phyloP scores from a whole-genome alignment of 2,888 invertebrate genomes.

The Oasisia sp. region DNA sequence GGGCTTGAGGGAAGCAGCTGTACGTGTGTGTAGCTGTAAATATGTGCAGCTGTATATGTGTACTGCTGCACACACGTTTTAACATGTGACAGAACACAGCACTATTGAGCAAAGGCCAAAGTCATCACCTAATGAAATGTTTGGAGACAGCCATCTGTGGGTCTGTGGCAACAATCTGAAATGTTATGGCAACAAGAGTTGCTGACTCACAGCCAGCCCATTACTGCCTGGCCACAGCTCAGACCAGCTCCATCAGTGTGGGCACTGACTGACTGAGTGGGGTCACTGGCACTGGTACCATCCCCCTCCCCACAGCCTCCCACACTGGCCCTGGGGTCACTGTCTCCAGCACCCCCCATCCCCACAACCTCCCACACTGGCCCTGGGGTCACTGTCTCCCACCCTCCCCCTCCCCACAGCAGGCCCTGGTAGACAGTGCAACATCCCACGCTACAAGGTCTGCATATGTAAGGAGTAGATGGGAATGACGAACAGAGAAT shows the following conservation, averaged over 20 bases:
- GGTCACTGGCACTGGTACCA: neutral
- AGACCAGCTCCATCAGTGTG: neutral
- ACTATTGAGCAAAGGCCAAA: neutral
- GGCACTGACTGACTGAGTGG: neutral
- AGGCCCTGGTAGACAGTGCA: too few relatives aligned
- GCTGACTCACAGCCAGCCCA: neutral
- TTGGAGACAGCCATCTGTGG: neutral
- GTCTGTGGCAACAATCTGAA: neutral
- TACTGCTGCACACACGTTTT: neutral
- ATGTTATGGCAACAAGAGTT: conserved; percentile 3
- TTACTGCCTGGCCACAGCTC: neutral
- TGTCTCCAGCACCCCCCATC: neutral
- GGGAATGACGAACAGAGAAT: too few relatives aligned
- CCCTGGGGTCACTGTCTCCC: neutral
- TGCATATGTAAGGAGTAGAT: too few relatives aligned
- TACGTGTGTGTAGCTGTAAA: too few relatives aligned
- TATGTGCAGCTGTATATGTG: neutral
- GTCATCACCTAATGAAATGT: neutral
- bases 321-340: neutral
- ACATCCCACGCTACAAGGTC: too few relatives aligned
- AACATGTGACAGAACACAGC: neutral
- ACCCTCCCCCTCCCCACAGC: neutral
- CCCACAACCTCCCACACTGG: neutral
- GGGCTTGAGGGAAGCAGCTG: too few relatives aligned
- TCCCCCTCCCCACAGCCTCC: neutral